Conservation (phyloP, 2,888 invertebrate species). For the Cinara cedri region DNA sequence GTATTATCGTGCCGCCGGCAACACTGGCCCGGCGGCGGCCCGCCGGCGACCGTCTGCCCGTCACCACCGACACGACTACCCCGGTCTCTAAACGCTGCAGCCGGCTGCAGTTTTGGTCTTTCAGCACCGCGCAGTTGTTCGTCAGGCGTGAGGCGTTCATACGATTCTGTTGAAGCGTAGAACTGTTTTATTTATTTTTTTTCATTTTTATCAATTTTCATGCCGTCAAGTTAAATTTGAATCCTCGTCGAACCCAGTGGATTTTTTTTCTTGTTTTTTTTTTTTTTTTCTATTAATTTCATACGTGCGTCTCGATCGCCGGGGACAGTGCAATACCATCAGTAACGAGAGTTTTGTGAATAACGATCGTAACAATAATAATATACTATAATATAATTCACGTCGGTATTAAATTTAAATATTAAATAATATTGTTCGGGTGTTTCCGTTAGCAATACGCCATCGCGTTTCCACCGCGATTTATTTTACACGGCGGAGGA, state of each 20-base stretch:
- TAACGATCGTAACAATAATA: no score
- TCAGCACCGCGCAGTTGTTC: not conserved
- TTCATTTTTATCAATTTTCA: no score
- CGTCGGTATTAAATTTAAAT: no score
- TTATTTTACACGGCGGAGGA: not conserved
- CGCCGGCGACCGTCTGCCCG: slow-evolving; percentile 29
- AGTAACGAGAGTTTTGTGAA: not conserved
- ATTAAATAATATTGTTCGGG: no score
- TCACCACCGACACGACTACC: slow-evolving; percentile 1
- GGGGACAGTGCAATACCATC: not conserved
- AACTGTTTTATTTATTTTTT: not conserved
- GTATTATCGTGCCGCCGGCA: slow-evolving; percentile 31
- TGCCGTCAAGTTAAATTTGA: no score
- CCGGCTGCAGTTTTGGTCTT: not conserved
- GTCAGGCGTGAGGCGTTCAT: not conserved
- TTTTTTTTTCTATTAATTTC: not conserved
- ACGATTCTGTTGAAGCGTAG: no score
- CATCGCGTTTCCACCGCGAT: not conserved
- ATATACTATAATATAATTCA: no score
- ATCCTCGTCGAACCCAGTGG: no score
- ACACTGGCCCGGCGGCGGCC: slow-evolving; percentile 47
- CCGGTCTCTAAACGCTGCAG: not conserved
- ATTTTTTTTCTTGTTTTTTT: not conserved
- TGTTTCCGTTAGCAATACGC: no score
- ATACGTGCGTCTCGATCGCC: not conserved